phyloP scores from a whole-genome alignment of 2,113 vertebrate genomes.

The Gambusia affinis region DNA sequence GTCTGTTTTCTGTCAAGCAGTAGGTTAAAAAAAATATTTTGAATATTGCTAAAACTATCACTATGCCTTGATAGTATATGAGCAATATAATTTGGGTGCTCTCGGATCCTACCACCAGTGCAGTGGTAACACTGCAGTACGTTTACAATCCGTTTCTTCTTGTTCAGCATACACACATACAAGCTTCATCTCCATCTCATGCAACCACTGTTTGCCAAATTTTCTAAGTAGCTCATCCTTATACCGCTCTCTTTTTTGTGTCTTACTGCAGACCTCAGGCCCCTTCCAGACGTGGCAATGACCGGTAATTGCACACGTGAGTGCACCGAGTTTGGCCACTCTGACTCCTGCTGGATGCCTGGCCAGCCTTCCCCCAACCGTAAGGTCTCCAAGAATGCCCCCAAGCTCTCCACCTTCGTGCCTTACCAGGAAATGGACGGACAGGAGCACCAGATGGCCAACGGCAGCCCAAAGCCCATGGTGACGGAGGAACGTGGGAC shows the following conservation, averaged over 20 bases:
- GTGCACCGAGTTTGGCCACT: slow-evolving; percentile 97
- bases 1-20: slow-evolving; percentile 11
- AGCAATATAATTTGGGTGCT: too few relatives aligned
- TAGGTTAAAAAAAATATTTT: too few relatives aligned
- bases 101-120: too few relatives aligned
- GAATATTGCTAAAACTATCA: too few relatives aligned
- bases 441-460: slow-evolving; percentile 89
- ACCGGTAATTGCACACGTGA: slow-evolving; percentile 96
- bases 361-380: slow-evolving; percentile 91
- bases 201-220: background rate
- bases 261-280: slow-evolving; percentile 87
- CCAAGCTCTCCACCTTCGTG: slow-evolving; percentile 99
- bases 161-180: background rate
- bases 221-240: background rate
- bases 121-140: too few relatives aligned
- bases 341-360: slow-evolving; percentile 98
- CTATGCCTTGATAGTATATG: too few relatives aligned
- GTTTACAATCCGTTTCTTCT: background rate
- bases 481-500: slow-evolving; percentile 87
- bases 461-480: slow-evolving; percentile 91
- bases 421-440: slow-evolving; percentile 98
- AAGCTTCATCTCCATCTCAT: background rate
- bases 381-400: slow-evolving; percentile 87
- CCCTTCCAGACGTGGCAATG: slow-evolving; percentile 97
- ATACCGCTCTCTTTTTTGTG: slow-evolving; percentile 5